Conservation (phyloP, 2,113 vertebrate species). For the Aspiorhynchus laticeps region DNA sequence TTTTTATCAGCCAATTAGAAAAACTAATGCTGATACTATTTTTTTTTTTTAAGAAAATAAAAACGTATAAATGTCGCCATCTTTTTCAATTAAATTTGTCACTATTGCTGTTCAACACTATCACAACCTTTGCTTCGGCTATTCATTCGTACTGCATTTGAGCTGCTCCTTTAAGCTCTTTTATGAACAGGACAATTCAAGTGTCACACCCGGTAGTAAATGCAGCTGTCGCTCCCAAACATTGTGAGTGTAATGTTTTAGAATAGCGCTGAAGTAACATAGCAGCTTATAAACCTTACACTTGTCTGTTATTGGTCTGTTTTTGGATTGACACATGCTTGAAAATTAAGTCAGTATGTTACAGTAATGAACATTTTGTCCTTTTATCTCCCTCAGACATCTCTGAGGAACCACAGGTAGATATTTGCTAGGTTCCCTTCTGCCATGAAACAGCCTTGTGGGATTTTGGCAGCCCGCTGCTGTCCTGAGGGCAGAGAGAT, state of each 20-base stretch:
- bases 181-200: not conserved
- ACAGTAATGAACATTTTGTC: not conserved
- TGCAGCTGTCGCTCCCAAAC: too few relatives aligned
- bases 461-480: slow-evolving; percentile 28
- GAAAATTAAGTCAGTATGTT: not conserved
- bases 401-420: slow-evolving; percentile 40
- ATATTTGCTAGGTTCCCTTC: slow-evolving; percentile 43
- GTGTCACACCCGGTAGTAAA: too few relatives aligned
- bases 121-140: not conserved
- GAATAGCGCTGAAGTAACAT: too few relatives aligned
- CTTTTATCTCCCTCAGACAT: slow-evolving; percentile 15
- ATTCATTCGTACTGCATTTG: not conserved
- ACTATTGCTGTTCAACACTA: not conserved
- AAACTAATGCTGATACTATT: not conserved
- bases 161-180: not conserved
- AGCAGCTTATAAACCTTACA: too few relatives aligned
- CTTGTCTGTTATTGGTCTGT: too few relatives aligned
- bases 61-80: not conserved
- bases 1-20: not conserved
- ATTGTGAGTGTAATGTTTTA: too few relatives aligned
- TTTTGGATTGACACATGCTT: too few relatives aligned
- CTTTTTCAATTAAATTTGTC: not conserved
- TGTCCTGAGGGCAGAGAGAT: slow-evolving; percentile 44
- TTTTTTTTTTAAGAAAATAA: too few relatives aligned
- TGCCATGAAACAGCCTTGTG: slow-evolving; percentile 44